These are phyloP conservation scores for Lordiphosa mommai DNA, from an alignment of 1,140 invertebrate genomes.

Conservation along the genomic window DNA sequence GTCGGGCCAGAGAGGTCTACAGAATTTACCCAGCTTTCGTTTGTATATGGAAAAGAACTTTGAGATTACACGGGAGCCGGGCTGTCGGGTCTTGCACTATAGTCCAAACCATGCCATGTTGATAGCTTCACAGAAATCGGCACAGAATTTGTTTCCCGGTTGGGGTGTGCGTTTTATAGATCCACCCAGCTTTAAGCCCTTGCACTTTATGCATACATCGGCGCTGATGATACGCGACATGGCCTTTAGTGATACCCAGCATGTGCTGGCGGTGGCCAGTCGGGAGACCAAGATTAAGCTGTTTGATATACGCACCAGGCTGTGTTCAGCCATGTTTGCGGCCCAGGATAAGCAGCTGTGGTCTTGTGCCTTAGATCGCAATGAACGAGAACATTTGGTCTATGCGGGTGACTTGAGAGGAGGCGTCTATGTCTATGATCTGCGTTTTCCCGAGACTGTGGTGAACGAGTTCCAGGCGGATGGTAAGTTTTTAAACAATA, in stretches of 20 bases:
- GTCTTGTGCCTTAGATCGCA: slow-evolving; percentile 90
- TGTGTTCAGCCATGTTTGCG: slow-evolving; percentile 80
- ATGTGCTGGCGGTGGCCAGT: slow-evolving; percentile 87
- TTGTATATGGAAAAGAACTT: slow-evolving; percentile 84
- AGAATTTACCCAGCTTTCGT: slow-evolving; percentile 31
- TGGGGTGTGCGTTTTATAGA: slow-evolving; percentile 90
- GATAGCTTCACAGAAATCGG: slow-evolving; percentile 86
- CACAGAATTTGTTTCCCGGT: slow-evolving; percentile 85
- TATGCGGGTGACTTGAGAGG: slow-evolving; percentile 64
- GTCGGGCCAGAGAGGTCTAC: background rate
- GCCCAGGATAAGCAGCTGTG: slow-evolving; percentile 84
- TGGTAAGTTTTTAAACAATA: too few relatives aligned
- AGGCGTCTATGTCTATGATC: slow-evolving; percentile 26
- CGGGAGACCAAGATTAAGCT: slow-evolving; percentile 89
- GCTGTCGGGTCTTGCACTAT: slow-evolving; percentile 88
- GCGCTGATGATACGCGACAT: slow-evolving; percentile 88
- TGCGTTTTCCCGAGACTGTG: too few relatives aligned
- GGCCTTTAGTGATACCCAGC: slow-evolving; percentile 85
- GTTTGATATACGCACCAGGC: slow-evolving; percentile 82
- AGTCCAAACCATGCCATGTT: slow-evolving; percentile 82
- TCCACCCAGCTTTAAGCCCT: slow-evolving; percentile 82
- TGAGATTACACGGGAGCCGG: slow-evolving; percentile 84
- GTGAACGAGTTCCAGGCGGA: too few relatives aligned
- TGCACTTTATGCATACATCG: slow-evolving; percentile 85
- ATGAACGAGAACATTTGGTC: slow-evolving; percentile 86